Percentiles rank a stretch among this genome's conserved stretches.
Evolutionary conservation across 2,797 vertebrate genomes (phyloP).

Genomic region (Erethizon dorsatum): DNA sequence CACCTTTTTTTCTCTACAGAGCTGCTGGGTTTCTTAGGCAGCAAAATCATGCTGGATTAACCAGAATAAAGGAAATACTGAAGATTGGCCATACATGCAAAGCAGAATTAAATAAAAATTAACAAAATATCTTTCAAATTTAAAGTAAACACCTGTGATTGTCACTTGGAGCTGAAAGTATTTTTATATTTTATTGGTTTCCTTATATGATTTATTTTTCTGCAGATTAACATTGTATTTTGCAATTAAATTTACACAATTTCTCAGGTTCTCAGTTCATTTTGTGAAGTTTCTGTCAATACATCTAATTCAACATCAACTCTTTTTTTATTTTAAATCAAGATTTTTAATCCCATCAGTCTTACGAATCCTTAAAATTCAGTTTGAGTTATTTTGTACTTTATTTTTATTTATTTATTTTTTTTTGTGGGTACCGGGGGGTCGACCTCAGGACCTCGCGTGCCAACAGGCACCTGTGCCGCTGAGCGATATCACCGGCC

Average conservation of each 20-base stretch:
- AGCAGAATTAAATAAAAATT: slow-evolving; percentile 56
- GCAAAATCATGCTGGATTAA: slow-evolving; percentile 59
- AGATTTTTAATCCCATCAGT: not conserved
- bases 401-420: too few species aligned
- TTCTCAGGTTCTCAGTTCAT: not conserved
- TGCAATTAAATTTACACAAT: not conserved
- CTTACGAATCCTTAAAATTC: slow-evolving; percentile 48
- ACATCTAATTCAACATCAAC: not conserved
- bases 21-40: slow-evolving; percentile 27
- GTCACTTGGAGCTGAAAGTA: not conserved
- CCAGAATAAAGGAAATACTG: slow-evolving; percentile 54
- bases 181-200: not conserved
- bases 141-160: slow-evolving; percentile 44
- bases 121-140: slow-evolving; percentile 29
- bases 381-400: slow-evolving; percentile 2
- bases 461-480: too few species aligned
- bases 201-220: slow-evolving; percentile 9
- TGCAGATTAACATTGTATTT: not conserved
- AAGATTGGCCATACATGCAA: slow-evolving; percentile 1
- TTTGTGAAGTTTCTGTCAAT: not conserved
- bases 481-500: too few species aligned
- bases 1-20: not conserved
- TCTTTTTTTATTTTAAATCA: not conserved
- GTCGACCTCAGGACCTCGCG: too few species aligned
- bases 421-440: too few species aligned